Conservation (phyloP, 2,797 vertebrate species). For the Trachops cirrhosus region DNA sequence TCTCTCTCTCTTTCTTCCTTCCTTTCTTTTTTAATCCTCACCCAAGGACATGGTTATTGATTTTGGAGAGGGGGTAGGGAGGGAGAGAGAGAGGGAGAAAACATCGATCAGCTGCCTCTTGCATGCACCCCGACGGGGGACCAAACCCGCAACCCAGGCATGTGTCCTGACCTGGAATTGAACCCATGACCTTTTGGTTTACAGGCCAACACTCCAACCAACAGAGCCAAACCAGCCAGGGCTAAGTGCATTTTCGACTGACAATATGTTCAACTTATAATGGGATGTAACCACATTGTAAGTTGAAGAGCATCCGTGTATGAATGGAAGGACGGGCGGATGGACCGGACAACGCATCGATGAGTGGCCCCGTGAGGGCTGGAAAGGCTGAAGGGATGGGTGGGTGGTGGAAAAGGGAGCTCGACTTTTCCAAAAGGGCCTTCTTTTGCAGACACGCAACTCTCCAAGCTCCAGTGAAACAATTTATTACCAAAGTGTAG, state of each 20-base stretch:
- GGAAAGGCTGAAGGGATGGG: no score
- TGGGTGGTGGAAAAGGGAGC: not conserved
- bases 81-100: not conserved
- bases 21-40: not conserved
- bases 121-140: no score
- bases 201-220: not conserved
- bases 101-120: not conserved
- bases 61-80: not conserved
- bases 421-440: not conserved
- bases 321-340: no score
- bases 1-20: no score
- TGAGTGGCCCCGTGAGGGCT: not conserved
- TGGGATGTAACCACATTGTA: not conserved
- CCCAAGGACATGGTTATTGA: not conserved
- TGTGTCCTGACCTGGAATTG: not conserved
- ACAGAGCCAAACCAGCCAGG: not conserved
- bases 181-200: not conserved
- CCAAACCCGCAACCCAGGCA: not conserved
- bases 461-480: not conserved
- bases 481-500: conserved; percentile 52
- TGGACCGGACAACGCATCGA: not conserved
- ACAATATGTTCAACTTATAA: not conserved
- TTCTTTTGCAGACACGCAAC: not conserved
- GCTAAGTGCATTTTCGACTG: not conserved
- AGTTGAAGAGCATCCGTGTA: not conserved